These are phyloP conservation scores for Microhierax caerulescens DNA, from an alignment of 2,797 vertebrate genomes.

Conservation along the genomic window DNA sequence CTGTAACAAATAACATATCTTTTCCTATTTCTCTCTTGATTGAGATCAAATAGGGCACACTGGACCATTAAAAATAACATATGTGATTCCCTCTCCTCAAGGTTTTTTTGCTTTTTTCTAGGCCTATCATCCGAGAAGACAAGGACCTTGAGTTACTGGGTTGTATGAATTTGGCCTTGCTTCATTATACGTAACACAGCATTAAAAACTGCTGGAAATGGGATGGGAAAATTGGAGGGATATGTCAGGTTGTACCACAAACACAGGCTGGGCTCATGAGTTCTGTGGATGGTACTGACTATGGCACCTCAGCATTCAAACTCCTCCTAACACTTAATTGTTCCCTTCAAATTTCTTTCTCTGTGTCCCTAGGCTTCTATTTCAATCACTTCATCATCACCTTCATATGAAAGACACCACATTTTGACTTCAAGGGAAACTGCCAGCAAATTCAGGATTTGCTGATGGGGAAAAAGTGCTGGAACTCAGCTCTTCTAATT, in stretches of 20 bases:
- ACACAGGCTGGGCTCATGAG: neutral
- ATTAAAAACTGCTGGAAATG: neutral
- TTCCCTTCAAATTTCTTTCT: neutral
- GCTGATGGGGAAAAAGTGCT: neutral
- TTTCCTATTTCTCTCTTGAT: neutral
- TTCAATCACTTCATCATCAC: neutral
- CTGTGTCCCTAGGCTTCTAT: neutral
- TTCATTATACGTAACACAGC: neutral
- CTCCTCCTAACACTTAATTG: neutral
- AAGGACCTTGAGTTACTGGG: neutral
- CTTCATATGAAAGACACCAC: neutral
- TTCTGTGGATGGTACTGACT: neutral
- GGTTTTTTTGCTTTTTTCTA: neutral
- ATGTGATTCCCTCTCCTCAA: neutral
- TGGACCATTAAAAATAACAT: neutral
- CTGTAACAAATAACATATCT: accelerated
- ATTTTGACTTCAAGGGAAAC: neutral
- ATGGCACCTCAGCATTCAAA: neutral
- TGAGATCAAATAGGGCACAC: neutral
- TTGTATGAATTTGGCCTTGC: neutral
- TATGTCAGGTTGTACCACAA: neutral
- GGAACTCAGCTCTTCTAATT: neutral
- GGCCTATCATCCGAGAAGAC: neutral
- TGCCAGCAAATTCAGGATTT: neutral
- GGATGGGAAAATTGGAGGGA: neutral